phyloP scores from a whole-genome alignment of 1,140 invertebrate species.

The Branchinecta lynchi region DNA sequence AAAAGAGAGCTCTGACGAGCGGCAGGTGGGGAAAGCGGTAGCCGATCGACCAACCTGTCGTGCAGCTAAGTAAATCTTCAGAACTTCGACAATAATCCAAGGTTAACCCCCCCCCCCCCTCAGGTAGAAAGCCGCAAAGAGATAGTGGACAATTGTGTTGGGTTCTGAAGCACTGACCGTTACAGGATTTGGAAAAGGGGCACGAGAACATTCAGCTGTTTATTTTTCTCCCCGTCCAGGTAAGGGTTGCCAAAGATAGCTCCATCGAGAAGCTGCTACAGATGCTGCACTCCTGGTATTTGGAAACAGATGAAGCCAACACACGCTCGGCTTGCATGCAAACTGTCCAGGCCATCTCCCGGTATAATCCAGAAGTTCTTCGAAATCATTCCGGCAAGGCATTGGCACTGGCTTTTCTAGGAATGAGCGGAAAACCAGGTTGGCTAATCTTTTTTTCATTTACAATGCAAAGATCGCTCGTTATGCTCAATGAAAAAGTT shows the following conservation, averaged over 20 bases:
- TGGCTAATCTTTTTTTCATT: slow-evolving; percentile 22
- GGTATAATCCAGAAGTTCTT: slow-evolving; percentile 62
- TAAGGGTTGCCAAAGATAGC: slow-evolving; percentile 61
- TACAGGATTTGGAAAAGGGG: no score
- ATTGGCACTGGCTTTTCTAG: slow-evolving; percentile 69
- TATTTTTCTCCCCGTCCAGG: slow-evolving; percentile 18
- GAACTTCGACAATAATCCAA: no score
- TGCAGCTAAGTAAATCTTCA: no score
- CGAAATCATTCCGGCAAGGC: slow-evolving; percentile 59
- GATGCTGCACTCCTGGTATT: slow-evolving; percentile 61
- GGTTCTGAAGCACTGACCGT: no score
- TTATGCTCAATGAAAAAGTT: no score
- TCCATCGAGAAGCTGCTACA: slow-evolving; percentile 70
- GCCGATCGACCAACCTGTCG: no score
- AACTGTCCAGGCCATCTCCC: slow-evolving; percentile 61
- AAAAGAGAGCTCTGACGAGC: no score
- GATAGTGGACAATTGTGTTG: no score
- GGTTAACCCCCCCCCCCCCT: no score
- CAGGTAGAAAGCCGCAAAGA: no score
- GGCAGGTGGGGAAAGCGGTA: no score
- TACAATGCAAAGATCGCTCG: neutral
- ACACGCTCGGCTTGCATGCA: slow-evolving; percentile 54
- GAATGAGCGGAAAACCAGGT: slow-evolving; percentile 60
- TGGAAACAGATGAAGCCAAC: slow-evolving; percentile 57
- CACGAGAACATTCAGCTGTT: neutral